These are phyloP conservation scores for Rynchops niger DNA, from an alignment of 2,113 vertebrate genomes.

Conservation along the genomic window DNA sequence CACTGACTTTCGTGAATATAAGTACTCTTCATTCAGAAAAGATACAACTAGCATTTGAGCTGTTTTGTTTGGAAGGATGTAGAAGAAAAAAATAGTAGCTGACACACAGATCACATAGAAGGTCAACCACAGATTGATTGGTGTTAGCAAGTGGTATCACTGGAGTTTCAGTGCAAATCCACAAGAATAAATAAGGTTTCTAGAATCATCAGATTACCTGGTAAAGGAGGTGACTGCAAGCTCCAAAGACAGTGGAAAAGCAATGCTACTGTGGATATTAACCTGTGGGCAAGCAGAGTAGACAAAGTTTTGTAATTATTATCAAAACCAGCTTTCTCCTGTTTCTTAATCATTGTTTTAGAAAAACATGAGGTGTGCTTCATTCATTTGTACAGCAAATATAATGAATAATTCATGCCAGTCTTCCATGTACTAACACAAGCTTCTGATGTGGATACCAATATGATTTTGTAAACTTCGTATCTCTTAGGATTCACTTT, in stretches of 20 bases:
- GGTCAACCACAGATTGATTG: background rate
- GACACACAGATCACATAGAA: background rate
- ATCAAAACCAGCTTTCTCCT: background rate
- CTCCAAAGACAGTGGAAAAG: background rate
- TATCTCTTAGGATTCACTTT: background rate
- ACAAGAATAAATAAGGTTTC: background rate
- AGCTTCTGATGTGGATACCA: background rate
- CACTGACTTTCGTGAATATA: background rate
- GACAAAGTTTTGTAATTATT: background rate
- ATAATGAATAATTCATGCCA: background rate
- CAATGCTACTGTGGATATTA: background rate
- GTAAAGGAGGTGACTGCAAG: background rate
- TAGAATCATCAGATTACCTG: background rate
- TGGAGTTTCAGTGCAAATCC: background rate
- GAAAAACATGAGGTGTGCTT: background rate
- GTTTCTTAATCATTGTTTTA: background rate
- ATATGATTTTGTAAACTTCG: background rate
- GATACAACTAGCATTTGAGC: background rate
- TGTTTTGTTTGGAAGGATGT: background rate
- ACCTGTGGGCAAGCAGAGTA: background rate
- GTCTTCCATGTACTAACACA: background rate
- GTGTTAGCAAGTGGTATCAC: background rate
- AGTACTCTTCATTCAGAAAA: background rate
- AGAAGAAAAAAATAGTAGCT: background rate
- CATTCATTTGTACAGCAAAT: background rate